A percentile compares a stretch with the other conserved stretches of the same genome.
These are phyloP conservation scores for Lepus timidus DNA, from an alignment of 2,113 vertebrate genomes.

Conservation along the genomic window DNA sequence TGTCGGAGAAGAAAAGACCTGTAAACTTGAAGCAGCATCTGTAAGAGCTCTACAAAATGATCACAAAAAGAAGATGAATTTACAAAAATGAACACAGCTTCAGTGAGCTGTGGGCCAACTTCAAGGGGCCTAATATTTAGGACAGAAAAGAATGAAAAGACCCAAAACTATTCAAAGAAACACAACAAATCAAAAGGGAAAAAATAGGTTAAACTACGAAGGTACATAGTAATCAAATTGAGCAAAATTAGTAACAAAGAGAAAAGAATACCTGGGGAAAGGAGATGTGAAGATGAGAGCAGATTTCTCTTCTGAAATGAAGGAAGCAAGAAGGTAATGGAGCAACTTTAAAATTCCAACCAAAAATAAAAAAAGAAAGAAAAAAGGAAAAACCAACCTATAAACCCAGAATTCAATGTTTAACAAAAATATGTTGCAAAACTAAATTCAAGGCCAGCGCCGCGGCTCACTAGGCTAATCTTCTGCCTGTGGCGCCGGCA, in stretches of 20 bases:
- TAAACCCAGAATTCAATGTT: not conserved
- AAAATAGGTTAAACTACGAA: not conserved
- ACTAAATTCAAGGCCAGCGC: too few relatives aligned
- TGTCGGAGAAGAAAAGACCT: slow-evolving; percentile 2
- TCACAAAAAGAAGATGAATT: slow-evolving; percentile 3
- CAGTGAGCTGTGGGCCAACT: not conserved
- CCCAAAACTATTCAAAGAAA: not conserved
- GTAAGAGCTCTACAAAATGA: not conserved
- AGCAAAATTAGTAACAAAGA: not conserved
- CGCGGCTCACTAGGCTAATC: too few relatives aligned
- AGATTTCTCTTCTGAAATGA: slow-evolving; percentile 22
- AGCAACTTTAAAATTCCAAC: not conserved
- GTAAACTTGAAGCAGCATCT: not conserved
- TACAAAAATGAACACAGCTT: slow-evolving; percentile 1
- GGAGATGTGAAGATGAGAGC: not conserved
- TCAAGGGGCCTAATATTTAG: not conserved
- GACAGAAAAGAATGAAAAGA: not conserved
- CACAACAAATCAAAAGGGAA: not conserved
- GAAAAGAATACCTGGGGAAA: not conserved
- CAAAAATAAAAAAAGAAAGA: not conserved
- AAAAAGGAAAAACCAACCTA: not conserved
- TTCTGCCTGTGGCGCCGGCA: too few relatives aligned
- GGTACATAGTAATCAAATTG: too few relatives aligned
- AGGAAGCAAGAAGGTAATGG: not conserved
- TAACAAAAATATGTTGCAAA: too few relatives aligned